Evolutionary conservation across 2,113 vertebrate species (phyloP).

Genomic region (Euleptes europaea): DNA sequence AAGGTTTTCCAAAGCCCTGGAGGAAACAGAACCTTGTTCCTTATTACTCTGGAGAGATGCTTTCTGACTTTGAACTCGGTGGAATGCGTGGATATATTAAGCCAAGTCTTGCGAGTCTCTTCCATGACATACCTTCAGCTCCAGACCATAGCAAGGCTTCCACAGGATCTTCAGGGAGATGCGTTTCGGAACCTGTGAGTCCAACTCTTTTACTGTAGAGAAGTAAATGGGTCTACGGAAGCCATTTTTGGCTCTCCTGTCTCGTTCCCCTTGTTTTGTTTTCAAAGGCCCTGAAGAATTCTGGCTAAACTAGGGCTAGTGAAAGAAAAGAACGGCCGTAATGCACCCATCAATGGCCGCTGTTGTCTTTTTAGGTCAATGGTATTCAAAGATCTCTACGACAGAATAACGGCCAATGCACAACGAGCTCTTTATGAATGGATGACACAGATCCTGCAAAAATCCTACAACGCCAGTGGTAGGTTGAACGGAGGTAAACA

Average conservation of each 20-base stretch:
- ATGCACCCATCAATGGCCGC: not conserved
- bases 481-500: slow-evolving; percentile 3
- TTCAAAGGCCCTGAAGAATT: not conserved
- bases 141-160: slow-evolving; percentile 65
- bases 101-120: slow-evolving; percentile 66
- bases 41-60: slow-evolving; percentile 74
- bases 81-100: slow-evolving; percentile 78
- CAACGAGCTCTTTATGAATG: slow-evolving; percentile 76
- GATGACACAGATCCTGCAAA: slow-evolving; percentile 75
- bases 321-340: not conserved
- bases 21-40: slow-evolving; percentile 79
- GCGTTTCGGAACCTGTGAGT: slow-evolving; percentile 83
- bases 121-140: slow-evolving; percentile 69
- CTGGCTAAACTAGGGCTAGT: not conserved
- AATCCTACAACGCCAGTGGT: slow-evolving; percentile 62
- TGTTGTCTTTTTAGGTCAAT: slow-evolving; percentile 68
- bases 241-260: not conserved
- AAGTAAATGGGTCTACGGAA: not conserved
- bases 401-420: slow-evolving; percentile 71
- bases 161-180: slow-evolving; percentile 66
- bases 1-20: slow-evolving; percentile 75
- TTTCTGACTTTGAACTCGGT: slow-evolving; percentile 68
- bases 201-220: not conserved
- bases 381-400: slow-evolving; percentile 80
- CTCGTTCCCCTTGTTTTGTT: not conserved